A percentile compares a stretch with the other conserved stretches of the same genome.
Evolutionary conservation across 2,113 vertebrate species (phyloP).

Genomic region (Poeciliopsis turrubarensis): DNA sequence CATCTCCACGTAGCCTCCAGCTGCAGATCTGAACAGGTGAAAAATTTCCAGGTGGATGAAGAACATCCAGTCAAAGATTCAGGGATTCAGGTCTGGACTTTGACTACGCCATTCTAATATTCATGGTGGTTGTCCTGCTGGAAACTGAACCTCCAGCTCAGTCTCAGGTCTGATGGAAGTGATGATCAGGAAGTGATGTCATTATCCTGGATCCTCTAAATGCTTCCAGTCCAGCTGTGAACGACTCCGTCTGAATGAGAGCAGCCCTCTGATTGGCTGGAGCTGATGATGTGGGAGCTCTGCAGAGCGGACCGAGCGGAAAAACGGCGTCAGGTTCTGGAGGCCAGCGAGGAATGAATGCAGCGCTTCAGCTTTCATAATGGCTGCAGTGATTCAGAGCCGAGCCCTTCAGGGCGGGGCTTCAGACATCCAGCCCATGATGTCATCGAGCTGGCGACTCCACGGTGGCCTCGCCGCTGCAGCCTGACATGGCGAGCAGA

Average conservation of each 20-base stretch:
- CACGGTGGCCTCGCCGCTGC: constrained; percentile 55
- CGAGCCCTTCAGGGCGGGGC: constrained; percentile 69
- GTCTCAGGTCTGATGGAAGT: too few relatives aligned
- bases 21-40: too few relatives aligned
- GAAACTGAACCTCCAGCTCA: too few relatives aligned
- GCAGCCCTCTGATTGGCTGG: neutral
- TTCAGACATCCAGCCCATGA: constrained; percentile 70
- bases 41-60: too few relatives aligned
- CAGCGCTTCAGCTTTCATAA: constrained; percentile 69
- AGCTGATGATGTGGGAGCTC: constrained; percentile 53
- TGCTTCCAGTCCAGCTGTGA: neutral
- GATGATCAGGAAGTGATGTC: too few relatives aligned
- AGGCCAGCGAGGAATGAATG: constrained; percentile 66
- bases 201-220: too few relatives aligned
- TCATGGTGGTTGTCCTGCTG: too few relatives aligned
- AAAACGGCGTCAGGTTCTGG: constrained; percentile 74
- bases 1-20: too few relatives aligned
- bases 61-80: too few relatives aligned
- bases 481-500: constrained; percentile 60
- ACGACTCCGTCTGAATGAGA: neutral
- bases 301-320: constrained; percentile 59
- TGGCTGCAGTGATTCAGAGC: constrained; percentile 73
- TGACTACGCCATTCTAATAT: neutral
- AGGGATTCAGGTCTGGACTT: neutral
- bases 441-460: constrained; percentile 70